Conservation (phyloP, 2,113 vertebrate genomes). For the human region GRCh38 chr3:8304001-8304500, state of each 20-base stretch:
- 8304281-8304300: conserved; percentile 6
- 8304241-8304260: not conserved
- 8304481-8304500: not conserved
- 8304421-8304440: no score
- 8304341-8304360: not conserved
- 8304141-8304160: not conserved
- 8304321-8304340: not conserved
- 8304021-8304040: not conserved
- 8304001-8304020: not conserved
- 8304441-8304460: not conserved
- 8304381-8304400: not conserved
- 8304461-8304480: not conserved
- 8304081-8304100: not conserved
- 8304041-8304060: not conserved
- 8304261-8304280: not conserved
- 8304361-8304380: not conserved
- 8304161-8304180: not conserved
- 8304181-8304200: not conserved
- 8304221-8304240: not conserved
- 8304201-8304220: not conserved
- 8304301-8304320: not conserved
- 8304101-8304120: not conserved
- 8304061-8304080: not conserved
- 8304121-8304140: not conserved
- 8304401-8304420: not conserved